Evolutionary conservation across 1,140 invertebrate genomes (phyloP).

Genomic region (Agraylea sexmaculata): DNA sequence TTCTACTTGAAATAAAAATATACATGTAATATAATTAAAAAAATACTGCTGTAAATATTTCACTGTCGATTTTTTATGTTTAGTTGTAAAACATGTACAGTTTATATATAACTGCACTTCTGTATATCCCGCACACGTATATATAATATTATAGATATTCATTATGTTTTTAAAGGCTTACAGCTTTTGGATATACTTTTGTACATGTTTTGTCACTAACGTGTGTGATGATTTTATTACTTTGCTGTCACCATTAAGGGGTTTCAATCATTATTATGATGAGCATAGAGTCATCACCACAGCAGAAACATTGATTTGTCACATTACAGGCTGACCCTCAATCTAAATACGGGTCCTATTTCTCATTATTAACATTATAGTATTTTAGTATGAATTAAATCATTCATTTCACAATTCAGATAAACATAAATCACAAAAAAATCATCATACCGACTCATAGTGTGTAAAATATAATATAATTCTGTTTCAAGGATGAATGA

Average conservation of each 20-base stretch:
- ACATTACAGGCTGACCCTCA: slow-evolving; percentile 8
- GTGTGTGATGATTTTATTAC: slow-evolving; percentile 32
- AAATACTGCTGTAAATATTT: slow-evolving; percentile 43
- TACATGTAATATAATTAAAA: slow-evolving; percentile 37
- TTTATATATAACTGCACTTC: slow-evolving; percentile 40
- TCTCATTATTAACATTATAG: too few relatives aligned
- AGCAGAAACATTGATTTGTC: slow-evolving; percentile 15
- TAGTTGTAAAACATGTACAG: slow-evolving; percentile 48
- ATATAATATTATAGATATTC: slow-evolving; percentile 36
- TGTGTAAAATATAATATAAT: too few relatives aligned
- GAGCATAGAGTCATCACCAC: slow-evolving; percentile 24
- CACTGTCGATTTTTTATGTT: slow-evolving; percentile 39
- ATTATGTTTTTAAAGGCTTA: slow-evolving; percentile 41
- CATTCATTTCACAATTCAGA: too few relatives aligned
- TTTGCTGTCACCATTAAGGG: slow-evolving; percentile 22
- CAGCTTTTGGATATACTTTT: slow-evolving; percentile 41
- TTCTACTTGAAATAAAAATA: slow-evolving; percentile 31
- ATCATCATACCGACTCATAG: too few relatives aligned
- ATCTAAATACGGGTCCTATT: too few relatives aligned
- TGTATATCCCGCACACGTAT: slow-evolving; percentile 42
- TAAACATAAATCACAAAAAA: too few relatives aligned
- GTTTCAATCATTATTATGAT: slow-evolving; percentile 1
- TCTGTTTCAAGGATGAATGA: slow-evolving; percentile 34
- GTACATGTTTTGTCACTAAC: slow-evolving; percentile 45
- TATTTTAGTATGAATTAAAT: too few relatives aligned